Conservation (phyloP, 2,888 invertebrate genomes). For the Volucella inflata region DNA sequence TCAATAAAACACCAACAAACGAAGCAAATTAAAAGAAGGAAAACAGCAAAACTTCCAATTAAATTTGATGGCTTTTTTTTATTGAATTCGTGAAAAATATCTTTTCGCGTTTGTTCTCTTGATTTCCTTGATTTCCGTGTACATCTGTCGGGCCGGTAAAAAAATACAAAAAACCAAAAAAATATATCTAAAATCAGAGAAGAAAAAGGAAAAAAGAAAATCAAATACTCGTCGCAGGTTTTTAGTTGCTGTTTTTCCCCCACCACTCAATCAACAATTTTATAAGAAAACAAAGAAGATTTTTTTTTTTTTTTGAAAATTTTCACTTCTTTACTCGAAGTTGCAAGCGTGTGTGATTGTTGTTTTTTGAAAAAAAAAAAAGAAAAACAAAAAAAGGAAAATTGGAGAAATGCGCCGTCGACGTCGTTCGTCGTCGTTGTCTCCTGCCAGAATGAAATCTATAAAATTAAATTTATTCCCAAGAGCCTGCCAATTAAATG, state of each 20-base stretch:
- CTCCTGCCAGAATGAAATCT: conserved; percentile 59
- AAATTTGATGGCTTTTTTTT: conserved; percentile 32
- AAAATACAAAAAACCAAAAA: conserved; percentile 33
- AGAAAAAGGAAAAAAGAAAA: conserved; percentile 63
- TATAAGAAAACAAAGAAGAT: conserved; percentile 1
- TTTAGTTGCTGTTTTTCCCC: not conserved
- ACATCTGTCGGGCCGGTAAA: conserved; percentile 60
- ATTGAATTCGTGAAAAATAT: conserved; percentile 21
- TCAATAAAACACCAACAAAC: too few species aligned
- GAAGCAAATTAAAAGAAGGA: too few species aligned
- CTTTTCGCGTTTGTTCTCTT: conserved; percentile 46
- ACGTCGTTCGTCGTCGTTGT: conserved; percentile 37
- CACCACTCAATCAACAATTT: not conserved
- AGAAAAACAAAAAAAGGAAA: conserved; percentile 8
- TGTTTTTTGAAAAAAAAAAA: conserved; percentile 14
- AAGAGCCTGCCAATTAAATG: conserved; percentile 32
- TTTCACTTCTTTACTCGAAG: conserved; percentile 32
- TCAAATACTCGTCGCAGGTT: not conserved
- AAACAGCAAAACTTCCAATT: conserved; percentile 6
- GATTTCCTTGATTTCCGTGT: conserved; percentile 47
- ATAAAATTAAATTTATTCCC: conserved; percentile 41
- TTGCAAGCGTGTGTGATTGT: conserved; percentile 29
- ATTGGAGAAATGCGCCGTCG: conserved; percentile 50
- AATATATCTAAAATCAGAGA: conserved; percentile 36
- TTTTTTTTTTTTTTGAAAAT: not conserved